Base-by-base conservation (phyloP, 2,888 invertebrate genomes). In the Zaprionus lineosus region DNA sequence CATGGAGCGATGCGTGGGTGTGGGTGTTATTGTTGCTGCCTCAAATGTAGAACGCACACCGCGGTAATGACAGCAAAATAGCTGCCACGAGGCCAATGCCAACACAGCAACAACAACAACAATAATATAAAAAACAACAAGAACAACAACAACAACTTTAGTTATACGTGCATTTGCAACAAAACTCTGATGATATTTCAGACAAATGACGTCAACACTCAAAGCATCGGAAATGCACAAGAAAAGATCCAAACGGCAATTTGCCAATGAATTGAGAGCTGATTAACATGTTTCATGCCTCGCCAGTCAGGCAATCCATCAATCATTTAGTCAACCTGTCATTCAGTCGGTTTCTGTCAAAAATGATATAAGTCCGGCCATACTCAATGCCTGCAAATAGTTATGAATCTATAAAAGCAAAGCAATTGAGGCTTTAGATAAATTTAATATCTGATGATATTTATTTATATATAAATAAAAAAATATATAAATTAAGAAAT, bases 281-380 rank as follows among this genome's bases (percentile, higher is more conserved):
- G 61, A 70, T 70, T 70, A 61, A 53, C 53, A 51, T 67, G 53
- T 31, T 51, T 41, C 50, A 60, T 36, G 40, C 48, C 33, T 28
- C 31, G 15, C 9, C 29, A 48, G n/a, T 21, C n/a, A 36, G n/a
- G 33, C 57, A 50, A 11, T 36, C 64, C 47, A 9, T 15, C 39
- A 44, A 2, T 50, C 53, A 36, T 4, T 5, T 44, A 36, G 2
- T 47, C 51, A 46, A 5, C 14, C 28, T 8, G 5, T 19, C 52
- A 33, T 28, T 15, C 52, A 43, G 12, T 46, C 46, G 61, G n/a
- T 40, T 29, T 29, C n/a, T 4, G 26, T 19, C 3, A 19, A 19
- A 19, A 3, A 5, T 3, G n/a, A n/a, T n/a, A n/a, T n/a, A n/a
- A n/a, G n/a, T n/a, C n/a, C n/a, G n/a, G n/a, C n/a, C n/a, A n/a